Conservation (phyloP, 2,113 vertebrate genomes). For the Mustela lutreola region DNA sequence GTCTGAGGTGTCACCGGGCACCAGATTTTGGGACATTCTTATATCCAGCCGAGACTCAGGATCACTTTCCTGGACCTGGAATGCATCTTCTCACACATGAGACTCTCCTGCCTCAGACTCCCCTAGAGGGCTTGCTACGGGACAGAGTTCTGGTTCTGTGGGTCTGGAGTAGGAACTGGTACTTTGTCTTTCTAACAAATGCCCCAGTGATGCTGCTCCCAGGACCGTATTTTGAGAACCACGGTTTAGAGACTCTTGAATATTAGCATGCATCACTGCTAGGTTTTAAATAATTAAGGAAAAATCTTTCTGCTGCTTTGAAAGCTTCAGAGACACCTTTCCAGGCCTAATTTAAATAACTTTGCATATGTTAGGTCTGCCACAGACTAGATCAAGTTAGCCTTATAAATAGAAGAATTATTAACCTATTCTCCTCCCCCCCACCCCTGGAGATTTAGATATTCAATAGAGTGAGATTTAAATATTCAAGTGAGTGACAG, state of each 20-base stretch:
- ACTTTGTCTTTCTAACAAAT: neutral
- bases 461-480: conserved; percentile 13
- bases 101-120: neutral
- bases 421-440: neutral
- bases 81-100: neutral
- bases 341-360: neutral
- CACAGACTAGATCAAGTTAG: neutral
- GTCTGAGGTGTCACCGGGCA: neutral
- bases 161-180: neutral
- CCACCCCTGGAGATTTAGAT: conserved; percentile 24
- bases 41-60: neutral
- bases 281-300: conserved; percentile 31
- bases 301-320: neutral
- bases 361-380: neutral
- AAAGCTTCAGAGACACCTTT: conserved; percentile 2
- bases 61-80: neutral
- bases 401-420: conserved; percentile 29
- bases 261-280: neutral
- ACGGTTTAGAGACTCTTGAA: neutral
- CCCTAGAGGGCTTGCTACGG: too few relatives aligned
- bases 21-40: neutral
- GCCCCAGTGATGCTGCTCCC: neutral
- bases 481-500: neutral
- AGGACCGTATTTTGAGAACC: neutral
- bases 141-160: neutral